These are phyloP conservation scores for Lepus europaeus DNA, from an alignment of 2,113 vertebrate genomes.

Conservation along the genomic window DNA sequence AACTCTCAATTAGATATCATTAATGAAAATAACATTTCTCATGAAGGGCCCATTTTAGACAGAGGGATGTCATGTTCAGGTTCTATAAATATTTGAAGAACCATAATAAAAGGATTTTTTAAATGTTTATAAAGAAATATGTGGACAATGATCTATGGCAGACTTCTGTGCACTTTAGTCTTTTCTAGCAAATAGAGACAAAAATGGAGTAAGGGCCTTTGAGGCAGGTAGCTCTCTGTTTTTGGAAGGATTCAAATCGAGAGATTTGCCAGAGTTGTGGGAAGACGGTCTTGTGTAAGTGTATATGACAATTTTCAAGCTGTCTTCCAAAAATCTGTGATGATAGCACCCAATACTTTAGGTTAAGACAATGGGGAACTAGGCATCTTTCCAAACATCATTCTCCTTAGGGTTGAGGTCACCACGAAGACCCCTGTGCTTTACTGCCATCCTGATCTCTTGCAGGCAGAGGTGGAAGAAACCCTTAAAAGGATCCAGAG, in stretches of 20 bases:
- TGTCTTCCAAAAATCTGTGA: not conserved
- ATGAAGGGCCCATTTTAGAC: not conserved
- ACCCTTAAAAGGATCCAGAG: constrained; percentile 92
- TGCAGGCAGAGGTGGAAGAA: constrained; percentile 92
- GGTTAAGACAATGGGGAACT: not conserved
- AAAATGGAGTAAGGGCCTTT: not conserved
- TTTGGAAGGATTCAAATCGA: not conserved
- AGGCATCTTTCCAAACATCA: not conserved
- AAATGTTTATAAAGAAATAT: not conserved
- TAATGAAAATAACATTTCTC: constrained; percentile 40
- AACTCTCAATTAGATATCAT: not conserved
- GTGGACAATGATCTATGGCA: not conserved
- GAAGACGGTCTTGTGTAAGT: not conserved
- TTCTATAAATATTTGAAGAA: constrained; percentile 6
- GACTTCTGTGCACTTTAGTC: not conserved
- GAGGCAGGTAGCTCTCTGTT: not conserved
- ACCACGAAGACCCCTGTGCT: not conserved
- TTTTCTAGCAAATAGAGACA: not conserved
- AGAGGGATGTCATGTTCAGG: not conserved
- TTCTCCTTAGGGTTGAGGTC: not conserved
- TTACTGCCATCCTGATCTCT: constrained; percentile 68
- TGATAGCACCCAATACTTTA: not conserved
- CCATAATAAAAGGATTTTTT: not conserved
- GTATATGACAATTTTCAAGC: not conserved
- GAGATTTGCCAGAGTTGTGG: not conserved